These are phyloP conservation scores for Graptemys geographica DNA, from an alignment of 2,797 vertebrate species.

Conservation along the genomic window DNA sequence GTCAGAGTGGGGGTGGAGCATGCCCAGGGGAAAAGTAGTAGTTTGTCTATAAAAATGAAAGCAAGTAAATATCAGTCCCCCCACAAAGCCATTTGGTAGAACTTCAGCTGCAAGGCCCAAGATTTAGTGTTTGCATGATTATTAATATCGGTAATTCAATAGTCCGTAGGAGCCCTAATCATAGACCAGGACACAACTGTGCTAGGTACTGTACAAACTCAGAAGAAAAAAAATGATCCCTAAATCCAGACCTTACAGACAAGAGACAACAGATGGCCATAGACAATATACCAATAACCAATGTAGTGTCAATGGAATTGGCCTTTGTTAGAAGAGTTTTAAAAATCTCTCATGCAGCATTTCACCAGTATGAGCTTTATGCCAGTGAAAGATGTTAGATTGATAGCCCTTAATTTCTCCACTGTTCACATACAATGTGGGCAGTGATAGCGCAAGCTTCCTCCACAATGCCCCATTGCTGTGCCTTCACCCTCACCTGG, in stretches of 20 bases:
- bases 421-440: background rate
- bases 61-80: slow-evolving; percentile 18
- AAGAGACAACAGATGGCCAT: background rate
- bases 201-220: background rate
- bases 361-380: background rate
- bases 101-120: background rate
- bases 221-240: background rate
- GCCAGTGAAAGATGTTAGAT: background rate
- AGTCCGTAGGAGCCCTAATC: background rate
- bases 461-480: background rate
- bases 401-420: background rate
- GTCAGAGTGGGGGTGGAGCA: no score
- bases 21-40: no score
- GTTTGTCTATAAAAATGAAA: slow-evolving; percentile 14
- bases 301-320: background rate
- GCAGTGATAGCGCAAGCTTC: fast-evolving
- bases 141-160: background rate
- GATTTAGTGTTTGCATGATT: background rate
- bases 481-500: background rate
- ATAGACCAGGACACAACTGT: background rate
- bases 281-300: background rate
- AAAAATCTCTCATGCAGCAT: background rate
- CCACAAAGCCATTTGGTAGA: background rate
- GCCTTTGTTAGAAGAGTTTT: background rate
- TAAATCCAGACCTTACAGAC: background rate